Evolutionary conservation across 2,797 vertebrate species (phyloP).

Genomic region (Tiaroga cobitis): DNA sequence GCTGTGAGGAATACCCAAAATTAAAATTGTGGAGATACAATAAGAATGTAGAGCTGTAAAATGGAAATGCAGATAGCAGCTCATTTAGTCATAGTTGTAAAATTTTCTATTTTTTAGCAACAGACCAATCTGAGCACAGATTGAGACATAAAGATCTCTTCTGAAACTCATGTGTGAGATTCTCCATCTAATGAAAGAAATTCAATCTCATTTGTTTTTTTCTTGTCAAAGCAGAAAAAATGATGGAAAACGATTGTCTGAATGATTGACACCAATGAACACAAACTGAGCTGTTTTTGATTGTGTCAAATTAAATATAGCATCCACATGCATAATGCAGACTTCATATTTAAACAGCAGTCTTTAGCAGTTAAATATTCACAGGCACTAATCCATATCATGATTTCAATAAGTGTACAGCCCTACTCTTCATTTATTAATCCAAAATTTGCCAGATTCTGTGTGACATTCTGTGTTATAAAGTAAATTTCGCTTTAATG

Average conservation of each 20-base stretch:
- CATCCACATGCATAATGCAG: background rate
- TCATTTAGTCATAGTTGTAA: background rate
- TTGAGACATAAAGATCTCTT: background rate
- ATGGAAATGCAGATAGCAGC: background rate
- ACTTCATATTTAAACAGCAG: background rate
- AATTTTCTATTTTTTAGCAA: background rate
- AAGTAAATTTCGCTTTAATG: background rate
- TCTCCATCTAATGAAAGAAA: background rate
- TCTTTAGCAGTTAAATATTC: background rate
- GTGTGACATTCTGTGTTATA: background rate
- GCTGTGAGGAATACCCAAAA: background rate
- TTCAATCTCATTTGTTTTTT: background rate
- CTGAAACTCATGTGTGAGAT: background rate
- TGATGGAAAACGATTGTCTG: background rate
- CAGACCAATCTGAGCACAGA: background rate
- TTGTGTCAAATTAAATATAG: background rate
- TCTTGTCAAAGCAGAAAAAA: background rate
- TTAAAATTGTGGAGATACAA: background rate
- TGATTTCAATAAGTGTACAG: background rate
- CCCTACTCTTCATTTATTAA: background rate
- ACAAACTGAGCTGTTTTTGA: no score
- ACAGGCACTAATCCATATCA: background rate
- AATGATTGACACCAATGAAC: background rate
- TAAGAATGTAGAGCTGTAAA: background rate
- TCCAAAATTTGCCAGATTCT: background rate